Percentiles rank a stretch among this genome's conserved stretches.
Conservation (phyloP, 2,797 vertebrate species). For the Cichlasoma orientale region DNA sequence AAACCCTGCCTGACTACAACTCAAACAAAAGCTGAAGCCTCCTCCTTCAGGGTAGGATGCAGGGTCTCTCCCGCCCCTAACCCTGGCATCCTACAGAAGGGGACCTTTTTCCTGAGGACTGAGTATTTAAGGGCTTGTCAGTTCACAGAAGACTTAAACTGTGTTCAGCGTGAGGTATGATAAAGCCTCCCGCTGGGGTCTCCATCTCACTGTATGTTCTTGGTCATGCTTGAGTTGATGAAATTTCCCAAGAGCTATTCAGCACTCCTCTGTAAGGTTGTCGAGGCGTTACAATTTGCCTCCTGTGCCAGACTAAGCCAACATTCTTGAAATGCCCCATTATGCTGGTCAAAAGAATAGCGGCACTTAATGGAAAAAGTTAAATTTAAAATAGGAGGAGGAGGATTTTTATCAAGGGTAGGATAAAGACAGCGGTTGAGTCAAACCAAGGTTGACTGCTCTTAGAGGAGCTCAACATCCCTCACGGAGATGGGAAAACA, state of each 20-base stretch:
- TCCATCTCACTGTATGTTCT: slow-evolving; percentile 38
- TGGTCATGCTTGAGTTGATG: slow-evolving; percentile 37
- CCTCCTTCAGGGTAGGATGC: slow-evolving; percentile 4
- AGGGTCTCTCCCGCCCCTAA: slow-evolving; percentile 14
- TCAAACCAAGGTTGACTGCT: slow-evolving; percentile 16
- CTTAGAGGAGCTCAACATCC: slow-evolving; percentile 6
- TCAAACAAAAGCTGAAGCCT: slow-evolving; percentile 22
- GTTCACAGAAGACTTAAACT: slow-evolving; percentile 49
- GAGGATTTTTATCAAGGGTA: not conserved
- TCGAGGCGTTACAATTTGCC: slow-evolving; percentile 7
- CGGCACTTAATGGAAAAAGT: slow-evolving; percentile 1
- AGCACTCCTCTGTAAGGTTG: slow-evolving; percentile 17
- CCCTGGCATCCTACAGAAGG: slow-evolving; percentile 33
- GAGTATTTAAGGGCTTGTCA: slow-evolving; percentile 59
- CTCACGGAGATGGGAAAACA: slow-evolving; percentile 1
- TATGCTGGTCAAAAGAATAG: slow-evolving; percentile 27
- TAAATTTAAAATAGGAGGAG: slow-evolving; percentile 5
- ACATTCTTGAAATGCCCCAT: slow-evolving; percentile 21
- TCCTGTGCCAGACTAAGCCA: slow-evolving; percentile 14
- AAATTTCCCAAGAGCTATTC: slow-evolving; percentile 46
- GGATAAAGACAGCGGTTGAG: slow-evolving; percentile 8
- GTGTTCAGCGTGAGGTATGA: slow-evolving; percentile 38
- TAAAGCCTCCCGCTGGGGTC: slow-evolving; percentile 48
- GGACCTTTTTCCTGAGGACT: slow-evolving; percentile 46
- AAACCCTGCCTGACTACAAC: not conserved